Evolutionary conservation across 1,140 invertebrate species (phyloP).

Genomic region (Drosophila leontia): DNA sequence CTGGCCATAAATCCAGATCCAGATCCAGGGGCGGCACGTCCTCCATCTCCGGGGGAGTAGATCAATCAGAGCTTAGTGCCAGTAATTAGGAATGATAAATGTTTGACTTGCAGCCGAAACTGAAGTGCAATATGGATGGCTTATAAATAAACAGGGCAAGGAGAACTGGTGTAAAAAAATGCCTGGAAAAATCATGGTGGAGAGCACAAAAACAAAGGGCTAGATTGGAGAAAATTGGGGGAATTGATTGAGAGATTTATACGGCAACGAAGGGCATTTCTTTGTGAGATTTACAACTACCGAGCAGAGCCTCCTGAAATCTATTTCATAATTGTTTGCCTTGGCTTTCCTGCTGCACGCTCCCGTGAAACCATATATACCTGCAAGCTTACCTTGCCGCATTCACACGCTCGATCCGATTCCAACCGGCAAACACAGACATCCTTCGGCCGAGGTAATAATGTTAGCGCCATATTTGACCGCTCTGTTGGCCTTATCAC

Average conservation of each 20-base stretch:
- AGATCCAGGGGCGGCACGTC: constrained; percentile 43
- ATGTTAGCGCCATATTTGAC: constrained; percentile 73
- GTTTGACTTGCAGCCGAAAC: constrained; percentile 36
- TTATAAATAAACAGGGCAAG: constrained; percentile 62
- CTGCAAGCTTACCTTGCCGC: constrained; percentile 26
- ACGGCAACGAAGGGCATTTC: background rate
- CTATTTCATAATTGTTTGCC: constrained; percentile 6
- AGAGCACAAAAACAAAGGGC: constrained; percentile 18
- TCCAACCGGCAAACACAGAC: constrained; percentile 36
- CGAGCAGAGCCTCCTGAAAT: background rate
- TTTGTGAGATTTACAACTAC: background rate
- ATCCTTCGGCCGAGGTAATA: constrained; percentile 50
- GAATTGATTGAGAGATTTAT: constrained; percentile 20
- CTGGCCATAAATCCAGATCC: constrained; percentile 56
- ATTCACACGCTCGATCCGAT: constrained; percentile 37
- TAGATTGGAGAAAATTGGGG: constrained; percentile 8
- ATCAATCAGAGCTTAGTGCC: constrained; percentile 77
- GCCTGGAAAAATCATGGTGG: background rate
- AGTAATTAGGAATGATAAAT: constrained; percentile 80
- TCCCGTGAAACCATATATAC: constrained; percentile 3
- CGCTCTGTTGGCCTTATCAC: constrained; percentile 69
- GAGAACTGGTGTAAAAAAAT: constrained; percentile 11
- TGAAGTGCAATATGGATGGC: constrained; percentile 50
- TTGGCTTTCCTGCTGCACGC: constrained; percentile 9
- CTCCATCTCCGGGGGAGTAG: constrained; percentile 40